Conservation (phyloP, 2,113 vertebrate genomes). For the Phyllopteryx taeniolatus region DNA sequence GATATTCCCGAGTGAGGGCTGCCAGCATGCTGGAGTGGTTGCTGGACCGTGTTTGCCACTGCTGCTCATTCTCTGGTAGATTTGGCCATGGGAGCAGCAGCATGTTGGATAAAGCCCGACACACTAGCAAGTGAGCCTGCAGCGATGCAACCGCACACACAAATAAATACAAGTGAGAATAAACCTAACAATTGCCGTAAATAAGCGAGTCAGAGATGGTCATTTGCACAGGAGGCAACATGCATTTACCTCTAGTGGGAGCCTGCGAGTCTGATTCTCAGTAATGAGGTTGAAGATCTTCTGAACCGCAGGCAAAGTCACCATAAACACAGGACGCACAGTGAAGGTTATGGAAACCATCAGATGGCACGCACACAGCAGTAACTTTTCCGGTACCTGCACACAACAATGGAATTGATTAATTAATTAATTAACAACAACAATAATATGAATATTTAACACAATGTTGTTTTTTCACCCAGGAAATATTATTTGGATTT, state of each 20-base stretch:
- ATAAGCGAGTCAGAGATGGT: neutral
- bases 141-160: neutral
- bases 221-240: neutral
- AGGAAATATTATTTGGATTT: neutral
- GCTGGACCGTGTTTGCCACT: conserved; percentile 90
- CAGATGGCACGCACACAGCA: conserved; percentile 90
- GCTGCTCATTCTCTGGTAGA: conserved; percentile 88
- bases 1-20: conserved; percentile 87
- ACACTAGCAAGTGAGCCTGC: conserved; percentile 92
- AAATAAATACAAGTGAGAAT: neutral
- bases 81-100: conserved; percentile 93
- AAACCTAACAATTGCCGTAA: neutral
- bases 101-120: conserved; percentile 89
- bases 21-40: conserved; percentile 86
- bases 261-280: conserved; percentile 81
- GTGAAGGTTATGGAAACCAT: conserved; percentile 92
- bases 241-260: conserved; percentile 82
- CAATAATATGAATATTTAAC: no score
- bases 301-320: conserved; percentile 88
- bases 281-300: conserved; percentile 94
- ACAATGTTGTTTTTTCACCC: no score
- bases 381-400: conserved; percentile 94
- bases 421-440: neutral
- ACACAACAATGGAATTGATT: neutral
- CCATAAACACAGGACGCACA: conserved; percentile 90